phyloP scores from a whole-genome alignment of 2,113 vertebrate genomes.

The Atlantisia rogersi region DNA sequence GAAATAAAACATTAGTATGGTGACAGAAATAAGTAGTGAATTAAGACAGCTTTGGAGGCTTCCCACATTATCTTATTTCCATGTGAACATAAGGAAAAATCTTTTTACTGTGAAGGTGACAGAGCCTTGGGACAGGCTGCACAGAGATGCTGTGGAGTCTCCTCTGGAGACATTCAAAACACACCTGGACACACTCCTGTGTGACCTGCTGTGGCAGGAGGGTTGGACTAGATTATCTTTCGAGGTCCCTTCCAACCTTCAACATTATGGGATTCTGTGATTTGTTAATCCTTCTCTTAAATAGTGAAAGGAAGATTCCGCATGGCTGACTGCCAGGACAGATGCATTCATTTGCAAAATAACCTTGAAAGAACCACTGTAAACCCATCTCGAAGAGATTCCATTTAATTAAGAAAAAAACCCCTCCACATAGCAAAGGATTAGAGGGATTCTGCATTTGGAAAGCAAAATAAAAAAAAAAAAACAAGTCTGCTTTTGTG shows the following conservation, averaged over 20 bases:
- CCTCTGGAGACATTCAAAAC: too few species aligned
- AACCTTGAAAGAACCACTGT: conserved; percentile 54
- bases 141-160: too few species aligned
- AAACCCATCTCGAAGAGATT: background rate
- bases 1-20: background rate
- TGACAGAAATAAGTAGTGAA: background rate
- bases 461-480: background rate
- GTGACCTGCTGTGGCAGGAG: too few species aligned
- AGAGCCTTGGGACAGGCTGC: too few species aligned
- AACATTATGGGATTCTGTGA: background rate
- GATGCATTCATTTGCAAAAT: conserved; percentile 5
- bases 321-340: background rate
- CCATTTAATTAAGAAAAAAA: conserved; percentile 62
- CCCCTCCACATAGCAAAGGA: background rate
- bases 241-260: too few species aligned
- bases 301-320: background rate
- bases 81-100: too few species aligned
- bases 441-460: conserved; percentile 24
- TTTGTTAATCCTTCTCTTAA: background rate
- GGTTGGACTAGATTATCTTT: too few species aligned
- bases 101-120: too few species aligned
- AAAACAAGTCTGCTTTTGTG: background rate
- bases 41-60: background rate
- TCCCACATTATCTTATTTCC: background rate
- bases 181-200: too few species aligned